These are phyloP conservation scores for Catharus minimus DNA, from an alignment of 2,113 vertebrate species.

Conservation along the genomic window DNA sequence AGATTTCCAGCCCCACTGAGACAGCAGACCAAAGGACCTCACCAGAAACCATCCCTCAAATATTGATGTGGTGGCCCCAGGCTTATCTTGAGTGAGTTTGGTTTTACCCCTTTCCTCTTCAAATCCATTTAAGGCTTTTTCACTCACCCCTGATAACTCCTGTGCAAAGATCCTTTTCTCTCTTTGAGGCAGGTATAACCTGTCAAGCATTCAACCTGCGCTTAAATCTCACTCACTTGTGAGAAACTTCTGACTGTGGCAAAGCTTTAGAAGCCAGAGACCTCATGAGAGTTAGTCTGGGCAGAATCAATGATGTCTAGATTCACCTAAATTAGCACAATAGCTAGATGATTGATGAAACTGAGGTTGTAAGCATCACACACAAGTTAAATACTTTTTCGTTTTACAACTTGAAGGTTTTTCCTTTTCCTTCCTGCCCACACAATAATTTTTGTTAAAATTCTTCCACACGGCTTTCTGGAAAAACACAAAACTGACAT, in stretches of 20 bases:
- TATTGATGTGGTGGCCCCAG: neutral
- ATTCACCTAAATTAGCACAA: neutral
- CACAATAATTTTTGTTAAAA: neutral
- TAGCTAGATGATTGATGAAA: neutral
- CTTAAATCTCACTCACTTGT: neutral
- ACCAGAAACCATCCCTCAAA: neutral
- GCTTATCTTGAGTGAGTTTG: neutral
- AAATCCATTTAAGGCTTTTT: neutral
- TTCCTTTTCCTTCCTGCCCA: neutral
- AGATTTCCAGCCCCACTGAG: too few relatives aligned
- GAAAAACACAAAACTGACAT: neutral
- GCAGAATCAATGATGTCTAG: neutral
- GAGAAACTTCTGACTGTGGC: neutral
- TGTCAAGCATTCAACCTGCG: rapidly evolving
- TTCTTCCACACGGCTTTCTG: neutral
- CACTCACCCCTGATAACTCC: neutral
- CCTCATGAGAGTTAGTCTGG: neutral
- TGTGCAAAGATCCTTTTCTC: neutral
- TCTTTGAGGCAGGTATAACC: neutral
- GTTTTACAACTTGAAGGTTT: neutral
- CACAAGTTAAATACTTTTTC: rapidly evolving
- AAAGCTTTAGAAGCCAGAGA: neutral
- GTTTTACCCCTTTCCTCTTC: neutral
- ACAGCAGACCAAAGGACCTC: neutral
- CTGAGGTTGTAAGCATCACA: neutral